Evolutionary conservation across 2,888 invertebrate species (phyloP).

Genomic region (Phengaris arion): DNA sequence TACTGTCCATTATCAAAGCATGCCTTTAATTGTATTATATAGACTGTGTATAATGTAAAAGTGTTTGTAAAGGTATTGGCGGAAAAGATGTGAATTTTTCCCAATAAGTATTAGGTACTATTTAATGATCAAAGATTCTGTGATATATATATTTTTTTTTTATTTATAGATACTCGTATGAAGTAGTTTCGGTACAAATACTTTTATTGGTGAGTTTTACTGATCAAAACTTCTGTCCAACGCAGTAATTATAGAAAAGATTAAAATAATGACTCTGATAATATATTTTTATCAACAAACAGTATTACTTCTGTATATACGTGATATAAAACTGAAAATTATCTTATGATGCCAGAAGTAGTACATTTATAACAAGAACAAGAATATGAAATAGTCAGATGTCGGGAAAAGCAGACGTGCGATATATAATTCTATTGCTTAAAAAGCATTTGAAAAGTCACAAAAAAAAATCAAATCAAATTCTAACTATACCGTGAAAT

Average conservation of each 20-base stretch:
- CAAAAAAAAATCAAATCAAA: background rate
- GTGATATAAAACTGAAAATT: background rate
- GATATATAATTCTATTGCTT: background rate
- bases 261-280: background rate
- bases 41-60: no score
- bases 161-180: no score
- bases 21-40: no score
- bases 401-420: background rate
- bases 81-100: no score
- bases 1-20: no score
- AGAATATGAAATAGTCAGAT: background rate
- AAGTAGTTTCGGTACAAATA: background rate
- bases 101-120: no score
- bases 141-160: no score
- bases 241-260: background rate
- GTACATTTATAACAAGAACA: background rate
- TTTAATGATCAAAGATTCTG: no score
- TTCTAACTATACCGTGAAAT: slow-evolving; percentile 3
- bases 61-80: no score
- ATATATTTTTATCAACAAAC: background rate
- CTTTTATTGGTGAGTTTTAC: background rate
- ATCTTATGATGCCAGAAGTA: background rate
- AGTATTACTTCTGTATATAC: background rate
- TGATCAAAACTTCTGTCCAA: background rate
- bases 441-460: background rate